Percentiles rank a stretch among this genome's conserved stretches.
These are phyloP conservation scores for Ips typographus DNA, from an alignment of 1,140 invertebrate species.

Conservation along the genomic window DNA sequence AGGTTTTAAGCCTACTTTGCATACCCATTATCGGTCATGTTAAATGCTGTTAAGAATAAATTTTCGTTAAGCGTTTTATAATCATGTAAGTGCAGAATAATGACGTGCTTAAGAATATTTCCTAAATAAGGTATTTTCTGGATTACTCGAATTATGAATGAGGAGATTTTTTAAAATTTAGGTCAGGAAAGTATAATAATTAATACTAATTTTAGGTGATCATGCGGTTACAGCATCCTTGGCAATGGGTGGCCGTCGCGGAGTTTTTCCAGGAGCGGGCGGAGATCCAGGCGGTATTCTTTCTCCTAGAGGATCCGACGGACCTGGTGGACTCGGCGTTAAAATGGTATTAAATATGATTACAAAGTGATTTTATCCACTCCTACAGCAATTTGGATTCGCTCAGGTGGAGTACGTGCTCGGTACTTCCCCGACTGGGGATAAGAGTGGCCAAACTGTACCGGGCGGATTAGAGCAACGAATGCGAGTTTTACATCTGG, in stretches of 20 bases:
- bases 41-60: too few species aligned
- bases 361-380: neutral
- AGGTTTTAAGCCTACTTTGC: too few species aligned
- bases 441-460: constrained; percentile 58
- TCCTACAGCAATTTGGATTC: neutral
- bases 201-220: constrained; percentile 51
- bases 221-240: constrained; percentile 76
- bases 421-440: constrained; percentile 83
- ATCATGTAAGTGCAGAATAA: too few species aligned
- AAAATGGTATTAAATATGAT: constrained; percentile 72
- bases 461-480: constrained; percentile 60
- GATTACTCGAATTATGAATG: too few species aligned
- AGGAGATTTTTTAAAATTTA: too few species aligned
- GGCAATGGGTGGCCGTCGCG: constrained; percentile 68
- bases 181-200: neutral
- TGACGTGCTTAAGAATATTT: too few species aligned
- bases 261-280: constrained; percentile 56
- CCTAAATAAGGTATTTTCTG: too few species aligned
- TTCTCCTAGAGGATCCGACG: constrained; percentile 68
- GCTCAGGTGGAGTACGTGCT: constrained; percentile 86
- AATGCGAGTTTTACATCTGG: constrained; percentile 70
- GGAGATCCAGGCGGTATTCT: constrained; percentile 61
- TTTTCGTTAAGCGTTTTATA: too few species aligned
- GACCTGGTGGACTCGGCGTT: constrained; percentile 79
- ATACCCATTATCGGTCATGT: too few species aligned